These are phyloP conservation scores for Platalea minor DNA, from an alignment of 2,797 vertebrate genomes.

Conservation along the genomic window DNA sequence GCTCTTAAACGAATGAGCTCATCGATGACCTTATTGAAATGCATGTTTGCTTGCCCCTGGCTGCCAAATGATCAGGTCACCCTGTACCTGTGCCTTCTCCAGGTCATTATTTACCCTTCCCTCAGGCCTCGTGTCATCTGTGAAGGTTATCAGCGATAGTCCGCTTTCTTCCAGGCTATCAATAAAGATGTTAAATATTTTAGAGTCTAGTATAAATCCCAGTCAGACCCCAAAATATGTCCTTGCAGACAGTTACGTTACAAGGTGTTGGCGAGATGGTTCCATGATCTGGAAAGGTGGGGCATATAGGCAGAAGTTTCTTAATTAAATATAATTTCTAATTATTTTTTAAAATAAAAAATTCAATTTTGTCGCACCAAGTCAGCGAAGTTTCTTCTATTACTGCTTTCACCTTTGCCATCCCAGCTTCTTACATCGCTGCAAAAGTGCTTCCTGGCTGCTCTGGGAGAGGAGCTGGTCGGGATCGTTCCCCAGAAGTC, in stretches of 20 bases:
- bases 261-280: background rate
- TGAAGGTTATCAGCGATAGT: background rate
- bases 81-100: background rate
- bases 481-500: background rate
- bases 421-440: background rate
- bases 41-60: slow-evolving; percentile 1
- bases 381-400: background rate
- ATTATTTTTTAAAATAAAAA: background rate
- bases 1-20: slow-evolving; percentile 17
- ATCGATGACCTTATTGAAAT: slow-evolving; percentile 11
- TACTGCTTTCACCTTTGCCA: background rate
- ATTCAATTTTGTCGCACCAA: background rate
- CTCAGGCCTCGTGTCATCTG: background rate
- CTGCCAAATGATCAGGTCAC: background rate
- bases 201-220: background rate
- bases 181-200: background rate
- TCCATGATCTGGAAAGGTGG: background rate
- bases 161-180: background rate
- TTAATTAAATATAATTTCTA: background rate
- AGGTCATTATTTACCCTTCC: slow-evolving; percentile 34
- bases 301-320: background rate
- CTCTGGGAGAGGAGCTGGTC: background rate
- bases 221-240: background rate
- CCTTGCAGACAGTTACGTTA: background rate
- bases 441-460: background rate